phyloP scores from a whole-genome alignment of 2,888 invertebrate species.

The Nymphalis polychloros region DNA sequence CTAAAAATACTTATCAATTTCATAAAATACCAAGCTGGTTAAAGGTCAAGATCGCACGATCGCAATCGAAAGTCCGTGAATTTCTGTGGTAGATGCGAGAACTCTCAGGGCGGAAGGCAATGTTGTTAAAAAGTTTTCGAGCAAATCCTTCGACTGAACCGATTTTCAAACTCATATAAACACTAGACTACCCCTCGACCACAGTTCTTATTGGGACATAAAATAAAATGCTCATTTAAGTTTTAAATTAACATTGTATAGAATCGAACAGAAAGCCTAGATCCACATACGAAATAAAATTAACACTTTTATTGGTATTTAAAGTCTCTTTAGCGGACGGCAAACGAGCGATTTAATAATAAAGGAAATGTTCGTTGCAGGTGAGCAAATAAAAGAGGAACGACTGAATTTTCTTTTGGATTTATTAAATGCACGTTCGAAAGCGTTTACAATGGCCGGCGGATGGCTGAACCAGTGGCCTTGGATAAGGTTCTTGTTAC shows the following conservation, averaged over 20 bases:
- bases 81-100: background rate
- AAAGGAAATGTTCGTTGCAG: slow-evolving; percentile 44
- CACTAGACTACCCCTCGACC: too few relatives aligned
- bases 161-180: too few relatives aligned
- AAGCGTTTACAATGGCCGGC: slow-evolving; percentile 84
- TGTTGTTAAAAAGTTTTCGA: slow-evolving; percentile 2
- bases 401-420: slow-evolving; percentile 63
- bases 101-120: background rate
- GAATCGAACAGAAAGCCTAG: too few relatives aligned
- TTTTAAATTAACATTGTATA: too few relatives aligned
- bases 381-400: slow-evolving; percentile 82
- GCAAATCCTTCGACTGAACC: background rate
- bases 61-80: background rate
- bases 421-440: slow-evolving; percentile 57
- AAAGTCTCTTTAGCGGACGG: background rate
- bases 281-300: background rate
- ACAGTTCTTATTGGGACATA: too few relatives aligned
- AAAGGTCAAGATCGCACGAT: background rate
- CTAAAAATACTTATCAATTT: background rate
- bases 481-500: slow-evolving; percentile 84
- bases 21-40: background rate
- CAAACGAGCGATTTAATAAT: background rate
- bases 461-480: slow-evolving; percentile 86
- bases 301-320: background rate
- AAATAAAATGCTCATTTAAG: too few relatives aligned